Evolutionary conservation across 2,888 invertebrate genomes (phyloP).

Genomic region (Sipunculus nudus): DNA sequence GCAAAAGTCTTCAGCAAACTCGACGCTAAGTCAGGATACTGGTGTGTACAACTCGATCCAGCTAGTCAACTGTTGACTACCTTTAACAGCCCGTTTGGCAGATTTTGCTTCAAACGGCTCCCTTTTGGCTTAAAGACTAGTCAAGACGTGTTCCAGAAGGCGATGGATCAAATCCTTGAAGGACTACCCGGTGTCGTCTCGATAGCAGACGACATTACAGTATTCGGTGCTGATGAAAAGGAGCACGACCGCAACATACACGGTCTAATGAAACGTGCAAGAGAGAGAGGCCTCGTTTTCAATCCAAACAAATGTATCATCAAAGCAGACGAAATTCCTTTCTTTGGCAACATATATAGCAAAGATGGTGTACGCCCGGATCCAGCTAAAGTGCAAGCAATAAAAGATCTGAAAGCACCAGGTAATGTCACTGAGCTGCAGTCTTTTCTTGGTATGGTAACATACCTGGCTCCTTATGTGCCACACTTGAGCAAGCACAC

Average conservation of each 20-base stretch:
- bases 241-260: conserved; percentile 6
- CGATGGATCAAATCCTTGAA: conserved; percentile 6
- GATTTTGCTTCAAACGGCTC: conserved; percentile 5
- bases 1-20: conserved; percentile 23
- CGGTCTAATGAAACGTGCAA: neutral
- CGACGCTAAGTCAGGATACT: conserved; percentile 31
- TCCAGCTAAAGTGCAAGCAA: conserved; percentile 20
- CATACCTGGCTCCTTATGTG: conserved; percentile 26
- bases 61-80: conserved; percentile 9
- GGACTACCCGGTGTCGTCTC: neutral
- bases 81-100: conserved; percentile 13
- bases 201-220: conserved; percentile 9
- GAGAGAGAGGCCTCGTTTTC: conserved; percentile 3
- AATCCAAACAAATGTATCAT: neutral
- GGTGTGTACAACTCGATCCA: conserved; percentile 19
- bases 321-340: conserved; percentile 12
- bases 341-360: conserved; percentile 27
- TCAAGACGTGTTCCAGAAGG: conserved; percentile 12
- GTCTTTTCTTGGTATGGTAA: conserved; percentile 28
- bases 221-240: neutral
- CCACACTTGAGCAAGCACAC: conserved; percentile 17
- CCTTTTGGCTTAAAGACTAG: conserved; percentile 7
- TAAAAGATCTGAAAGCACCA: conserved; percentile 23
- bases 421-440: conserved; percentile 22
- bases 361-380: conserved; percentile 28